phyloP scores from a whole-genome alignment of 1,140 invertebrate species.

The Drosophila novamexicana region DNA sequence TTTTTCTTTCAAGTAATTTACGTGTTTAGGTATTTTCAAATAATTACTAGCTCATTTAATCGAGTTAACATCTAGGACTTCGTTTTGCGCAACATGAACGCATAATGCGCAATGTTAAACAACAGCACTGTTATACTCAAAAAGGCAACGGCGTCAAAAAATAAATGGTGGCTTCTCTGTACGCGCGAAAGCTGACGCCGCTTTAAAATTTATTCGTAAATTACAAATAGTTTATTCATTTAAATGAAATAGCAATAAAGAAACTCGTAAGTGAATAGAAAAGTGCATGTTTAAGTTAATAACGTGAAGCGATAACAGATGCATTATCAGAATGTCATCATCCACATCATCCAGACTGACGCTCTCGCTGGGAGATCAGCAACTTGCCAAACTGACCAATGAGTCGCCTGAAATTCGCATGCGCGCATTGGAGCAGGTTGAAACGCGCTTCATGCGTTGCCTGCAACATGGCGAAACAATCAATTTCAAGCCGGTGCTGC shows the following conservation, averaged over 20 bases:
- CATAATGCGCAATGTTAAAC: background rate
- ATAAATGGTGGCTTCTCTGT: slow-evolving; percentile 15
- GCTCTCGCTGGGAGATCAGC: slow-evolving; percentile 26
- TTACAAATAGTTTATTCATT: background rate
- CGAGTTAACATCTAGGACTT: no score
- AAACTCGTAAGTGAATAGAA: background rate
- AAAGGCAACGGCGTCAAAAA: slow-evolving; percentile 7
- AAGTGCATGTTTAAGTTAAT: background rate
- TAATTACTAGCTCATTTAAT: no score
- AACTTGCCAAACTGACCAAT: slow-evolving; percentile 62
- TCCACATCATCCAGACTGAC: slow-evolving; percentile 1
- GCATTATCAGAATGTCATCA: slow-evolving; percentile 29
- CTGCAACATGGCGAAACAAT: slow-evolving; percentile 49
- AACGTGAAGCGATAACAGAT: slow-evolving; percentile 3
- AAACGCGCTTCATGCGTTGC: slow-evolving; percentile 58
- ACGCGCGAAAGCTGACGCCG: slow-evolving; percentile 14
- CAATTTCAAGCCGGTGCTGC: slow-evolving; percentile 56
- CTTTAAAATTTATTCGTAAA: slow-evolving; percentile 12
- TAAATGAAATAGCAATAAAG: background rate
- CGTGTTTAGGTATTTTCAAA: no score
- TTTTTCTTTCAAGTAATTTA: no score
- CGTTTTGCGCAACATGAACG: background rate
- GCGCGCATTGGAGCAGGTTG: slow-evolving; percentile 69
- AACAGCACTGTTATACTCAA: slow-evolving; percentile 5
- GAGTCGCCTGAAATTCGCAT: slow-evolving; percentile 73